A percentile compares a stretch with the other conserved stretches of the same genome.
phyloP scores from a whole-genome alignment of 2,113 vertebrate genomes.

The Phoxinus phoxinus region DNA sequence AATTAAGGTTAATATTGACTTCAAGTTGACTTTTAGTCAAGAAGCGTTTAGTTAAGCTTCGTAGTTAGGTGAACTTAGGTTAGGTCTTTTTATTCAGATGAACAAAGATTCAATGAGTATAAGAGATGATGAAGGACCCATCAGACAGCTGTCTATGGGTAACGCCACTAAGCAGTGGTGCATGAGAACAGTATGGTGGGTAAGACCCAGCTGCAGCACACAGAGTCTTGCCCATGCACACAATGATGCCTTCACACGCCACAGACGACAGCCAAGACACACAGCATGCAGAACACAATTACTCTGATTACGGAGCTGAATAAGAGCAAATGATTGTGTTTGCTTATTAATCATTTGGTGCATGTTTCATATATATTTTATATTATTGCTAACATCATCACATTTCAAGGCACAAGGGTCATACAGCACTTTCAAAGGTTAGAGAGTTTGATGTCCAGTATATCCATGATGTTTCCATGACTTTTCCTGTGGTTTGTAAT shows the following conservation, averaged over 20 bases:
- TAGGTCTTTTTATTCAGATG: neutral
- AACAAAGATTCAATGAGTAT: constrained; percentile 5
- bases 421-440: neutral
- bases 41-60: neutral
- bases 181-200: constrained; percentile 42
- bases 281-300: constrained; percentile 63
- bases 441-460: neutral
- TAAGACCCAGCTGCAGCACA: constrained; percentile 49
- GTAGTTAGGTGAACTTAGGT: neutral
- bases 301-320: constrained; percentile 1
- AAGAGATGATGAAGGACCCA: constrained; percentile 54
- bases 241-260: constrained; percentile 60
- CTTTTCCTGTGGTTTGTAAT: neutral
- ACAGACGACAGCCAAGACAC: constrained; percentile 66
- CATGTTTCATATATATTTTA: neutral
- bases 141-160: constrained; percentile 45
- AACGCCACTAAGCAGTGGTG: constrained; percentile 45
- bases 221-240: constrained; percentile 64
- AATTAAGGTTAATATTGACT: neutral
- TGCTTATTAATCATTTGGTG: neutral
- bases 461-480: neutral
- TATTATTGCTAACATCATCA: neutral
- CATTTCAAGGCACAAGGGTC: neutral
- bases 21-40: constrained; percentile 10
- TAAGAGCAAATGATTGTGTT: neutral